Evolutionary conservation across 1,140 invertebrate genomes (phyloP).

Genomic region (Cherax quadricarinatus): DNA sequence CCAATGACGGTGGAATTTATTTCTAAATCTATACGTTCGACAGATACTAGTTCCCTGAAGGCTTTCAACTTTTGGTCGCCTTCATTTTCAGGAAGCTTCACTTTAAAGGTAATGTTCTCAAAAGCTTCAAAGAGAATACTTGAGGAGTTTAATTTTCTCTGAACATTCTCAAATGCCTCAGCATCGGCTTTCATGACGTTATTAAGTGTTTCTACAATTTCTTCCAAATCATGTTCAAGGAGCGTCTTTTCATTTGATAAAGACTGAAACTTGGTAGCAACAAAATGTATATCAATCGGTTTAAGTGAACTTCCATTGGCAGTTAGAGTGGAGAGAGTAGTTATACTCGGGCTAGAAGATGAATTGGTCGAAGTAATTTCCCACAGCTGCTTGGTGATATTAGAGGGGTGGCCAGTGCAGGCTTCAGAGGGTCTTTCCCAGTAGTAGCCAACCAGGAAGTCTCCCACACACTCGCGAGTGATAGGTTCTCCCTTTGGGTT

Average conservation of each 20-base stretch:
- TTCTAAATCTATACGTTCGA: slow-evolving; percentile 29
- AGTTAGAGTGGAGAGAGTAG: slow-evolving; percentile 25
- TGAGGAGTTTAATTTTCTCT: slow-evolving; percentile 49
- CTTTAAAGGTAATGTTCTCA: slow-evolving; percentile 49
- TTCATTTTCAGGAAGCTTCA: slow-evolving; percentile 13
- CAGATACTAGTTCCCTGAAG: slow-evolving; percentile 42
- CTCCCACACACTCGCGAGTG: slow-evolving; percentile 54
- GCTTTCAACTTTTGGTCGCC: slow-evolving; percentile 16
- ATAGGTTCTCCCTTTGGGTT: slow-evolving; percentile 45
- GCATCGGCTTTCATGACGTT: slow-evolving; percentile 51
- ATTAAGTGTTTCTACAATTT: slow-evolving; percentile 58
- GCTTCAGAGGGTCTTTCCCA: slow-evolving; percentile 38
- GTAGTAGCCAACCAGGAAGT: slow-evolving; percentile 59
- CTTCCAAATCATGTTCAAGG: slow-evolving; percentile 10
- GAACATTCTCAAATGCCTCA: slow-evolving; percentile 37
- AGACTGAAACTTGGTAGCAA: slow-evolving; percentile 40
- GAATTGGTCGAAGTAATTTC: slow-evolving; percentile 22
- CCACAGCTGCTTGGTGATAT: slow-evolving; percentile 43
- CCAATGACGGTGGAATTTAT: slow-evolving; percentile 52
- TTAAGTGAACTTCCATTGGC: slow-evolving; percentile 24
- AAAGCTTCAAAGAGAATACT: slow-evolving; percentile 57
- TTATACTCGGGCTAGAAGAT: not conserved
- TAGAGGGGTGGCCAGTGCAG: slow-evolving; percentile 37
- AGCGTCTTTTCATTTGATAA: not conserved
- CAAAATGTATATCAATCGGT: slow-evolving; percentile 58